Base-by-base conservation (phyloP, 2,888 invertebrate genomes). In the Pseudanteris insignis region DNA sequence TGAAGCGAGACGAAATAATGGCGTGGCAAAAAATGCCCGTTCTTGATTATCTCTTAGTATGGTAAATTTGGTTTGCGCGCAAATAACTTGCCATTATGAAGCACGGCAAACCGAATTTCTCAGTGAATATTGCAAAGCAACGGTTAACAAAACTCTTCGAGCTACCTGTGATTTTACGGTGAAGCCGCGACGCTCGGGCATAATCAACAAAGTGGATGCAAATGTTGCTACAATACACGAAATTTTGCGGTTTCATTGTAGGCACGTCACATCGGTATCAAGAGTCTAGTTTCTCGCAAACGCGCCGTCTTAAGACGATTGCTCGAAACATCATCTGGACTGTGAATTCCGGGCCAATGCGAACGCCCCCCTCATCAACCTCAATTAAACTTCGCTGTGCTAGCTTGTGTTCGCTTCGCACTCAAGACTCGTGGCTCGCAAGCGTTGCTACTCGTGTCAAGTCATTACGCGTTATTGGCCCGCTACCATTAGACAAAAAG, bases 261-360 rank as follows among this genome's bases (percentile, higher is more conserved):
- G 43, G 4, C 36, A 36, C 14, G 13, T 47, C 33, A 48, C 29
- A 38, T 50, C 43, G n/a, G n/a, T n/a, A n/a, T n/a, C n/a, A n/a
- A 51, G 51, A 43, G 38, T 48, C 47, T 43, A 55, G 46, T 55
- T 62, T 67, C 66, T 69, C 61, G 62, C 65, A 64, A 69, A 69
- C 68, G 67, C 62, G 61, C 67, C 47, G 46, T 48, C 54, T 59
- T 62, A 63, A 55, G 67, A 57, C 70, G 67, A 71, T 64, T 66
- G 71, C 71, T 72, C 73, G 72, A 73, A 73, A 74, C 74, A 74
- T 73, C 74, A 73, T 75, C 74, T 71, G 74, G 73, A 72, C 77
- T 77, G 76, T 78, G 79, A 77, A 78, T 79, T 79, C 78, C 77
- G 76, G 76, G 76, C 78, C 79, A 78, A 78, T 79, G 76, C 79